These are phyloP conservation scores for Thaumetopoea pityocampa DNA, from an alignment of 1,140 invertebrate species.

Conservation along the genomic window DNA sequence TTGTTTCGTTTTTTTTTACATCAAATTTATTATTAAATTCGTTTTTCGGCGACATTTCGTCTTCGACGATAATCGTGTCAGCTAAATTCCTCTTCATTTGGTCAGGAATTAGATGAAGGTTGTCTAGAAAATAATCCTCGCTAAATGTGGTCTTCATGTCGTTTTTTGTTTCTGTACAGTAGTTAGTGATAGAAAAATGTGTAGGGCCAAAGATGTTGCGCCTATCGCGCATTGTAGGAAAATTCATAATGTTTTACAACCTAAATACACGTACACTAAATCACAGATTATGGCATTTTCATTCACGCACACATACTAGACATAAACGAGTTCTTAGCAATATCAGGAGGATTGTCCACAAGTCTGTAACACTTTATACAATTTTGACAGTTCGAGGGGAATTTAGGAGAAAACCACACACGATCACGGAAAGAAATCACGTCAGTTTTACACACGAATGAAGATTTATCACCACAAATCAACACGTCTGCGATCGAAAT, in stretches of 20 bases:
- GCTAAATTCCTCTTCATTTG: slow-evolving; percentile 57
- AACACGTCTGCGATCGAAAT: slow-evolving; percentile 22
- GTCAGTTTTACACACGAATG: slow-evolving; percentile 30
- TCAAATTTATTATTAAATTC: slow-evolving; percentile 18
- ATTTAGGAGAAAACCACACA: slow-evolving; percentile 32
- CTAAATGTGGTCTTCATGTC: slow-evolving; percentile 37
- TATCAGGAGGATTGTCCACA: slow-evolving; percentile 38
- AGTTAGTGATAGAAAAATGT: slow-evolving; percentile 42
- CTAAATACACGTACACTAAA: slow-evolving; percentile 13
- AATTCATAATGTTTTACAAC: slow-evolving; percentile 43
- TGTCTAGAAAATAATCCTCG: slow-evolving; percentile 40
- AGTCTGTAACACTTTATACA: slow-evolving; percentile 43
- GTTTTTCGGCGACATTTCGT: slow-evolving; percentile 24
- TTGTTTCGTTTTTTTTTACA: slow-evolving; percentile 12
- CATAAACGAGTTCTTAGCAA: slow-evolving; percentile 29
- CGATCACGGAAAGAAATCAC: slow-evolving; percentile 30
- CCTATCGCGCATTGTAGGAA: slow-evolving; percentile 39
- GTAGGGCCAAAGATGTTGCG: slow-evolving; percentile 35
- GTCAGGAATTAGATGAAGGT: slow-evolving; percentile 46
- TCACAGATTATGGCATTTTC: slow-evolving; percentile 40
- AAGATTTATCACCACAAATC: slow-evolving; percentile 33
- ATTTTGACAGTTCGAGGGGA: slow-evolving; percentile 21
- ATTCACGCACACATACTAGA: slow-evolving; percentile 41
- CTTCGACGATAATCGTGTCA: slow-evolving; percentile 33
- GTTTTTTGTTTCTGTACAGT: slow-evolving; percentile 38